Conservation (phyloP, 2,797 vertebrate species). For the Neosilurus hyrtlii region DNA sequence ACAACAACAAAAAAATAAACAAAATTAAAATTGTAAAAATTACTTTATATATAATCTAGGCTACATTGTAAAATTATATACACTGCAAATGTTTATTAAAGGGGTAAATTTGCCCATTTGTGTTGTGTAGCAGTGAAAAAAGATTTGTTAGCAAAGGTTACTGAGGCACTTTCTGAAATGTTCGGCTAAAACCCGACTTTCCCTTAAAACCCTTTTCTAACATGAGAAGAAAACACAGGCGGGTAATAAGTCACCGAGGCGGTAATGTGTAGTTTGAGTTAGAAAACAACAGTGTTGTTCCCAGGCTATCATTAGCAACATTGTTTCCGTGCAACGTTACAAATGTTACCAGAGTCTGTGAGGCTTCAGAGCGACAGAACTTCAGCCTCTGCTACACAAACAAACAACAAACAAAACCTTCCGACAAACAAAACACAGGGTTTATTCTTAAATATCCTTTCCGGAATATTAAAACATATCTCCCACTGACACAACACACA, state of each 20-base stretch:
- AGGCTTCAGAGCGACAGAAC: not conserved
- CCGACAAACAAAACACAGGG: not conserved
- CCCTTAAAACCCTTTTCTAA: too few species aligned
- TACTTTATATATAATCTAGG: too few species aligned
- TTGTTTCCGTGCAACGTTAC: conserved; percentile 18
- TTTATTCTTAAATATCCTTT: not conserved
- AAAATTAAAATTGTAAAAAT: too few species aligned
- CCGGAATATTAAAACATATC: not conserved
- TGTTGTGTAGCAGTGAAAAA: too few species aligned
- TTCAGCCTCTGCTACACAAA: not conserved
- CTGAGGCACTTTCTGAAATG: not conserved
- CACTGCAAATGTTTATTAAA: not conserved
- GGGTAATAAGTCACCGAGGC: conserved; percentile 5
- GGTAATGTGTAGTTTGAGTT: not conserved
- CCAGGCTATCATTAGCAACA: conserved; percentile 28
- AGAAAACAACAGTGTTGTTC: conserved; percentile 16
- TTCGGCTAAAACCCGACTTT: not conserved
- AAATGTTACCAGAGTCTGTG: not conserved
- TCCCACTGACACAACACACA: not conserved
- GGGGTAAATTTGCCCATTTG: not conserved
- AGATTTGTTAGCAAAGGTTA: not conserved
- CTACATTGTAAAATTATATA: not conserved
- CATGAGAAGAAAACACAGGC: conserved; percentile 2
- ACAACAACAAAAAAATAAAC: not conserved
- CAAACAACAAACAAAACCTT: not conserved